Base-by-base conservation (phyloP, 2,888 invertebrate genomes). In the Amphipyra tragopoginis region DNA sequence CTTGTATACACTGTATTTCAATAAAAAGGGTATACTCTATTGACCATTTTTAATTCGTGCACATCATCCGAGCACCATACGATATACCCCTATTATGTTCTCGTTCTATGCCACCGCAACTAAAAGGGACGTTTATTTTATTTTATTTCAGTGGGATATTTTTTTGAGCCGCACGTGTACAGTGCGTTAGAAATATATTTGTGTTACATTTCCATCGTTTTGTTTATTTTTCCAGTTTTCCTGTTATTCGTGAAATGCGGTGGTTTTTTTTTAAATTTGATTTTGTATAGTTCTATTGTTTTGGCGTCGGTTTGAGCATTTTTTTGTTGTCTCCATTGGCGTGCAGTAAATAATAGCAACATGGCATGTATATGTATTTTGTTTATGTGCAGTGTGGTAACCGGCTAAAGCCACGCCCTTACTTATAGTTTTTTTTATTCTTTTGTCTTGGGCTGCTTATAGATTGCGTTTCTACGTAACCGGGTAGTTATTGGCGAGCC, bases 111-210 rank as follows among this genome's bases (percentile, higher is more conserved):
- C 33, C n/a, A 0, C 50, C 39, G 14, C 44, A 38, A 60, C 52
- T 29, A 52, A 74, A 73, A 39, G 6, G 5, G 1, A 29, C 36
- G 36, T 39, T 53, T 67, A 51, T 52, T 52, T 70, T 21, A 14
- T 56, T 72, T 62, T 54, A 39, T 61, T 73, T 50, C 8, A 13
- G 26, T 14, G 44, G 15, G 51, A 29, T 13, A 51, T 58, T 63
- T 68, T 74, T 57, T 10, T 29, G 29, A 49, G 43, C 52, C 54
- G 2, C 68, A 54, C 34, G 52, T 56, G 47, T 62, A 54, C 56
- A 13, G 42, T 29, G 15, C 11, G 36, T 44, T 63, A 54, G 53
- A 53, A 54, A 61, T 63, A 71, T 71, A 57, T 74, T 62, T 47
- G 48, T 52, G 68, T 52, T 40, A 47, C 29, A 48, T 54, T 21